Percentiles rank a stretch among this genome's conserved stretches.
Evolutionary conservation across 2,113 vertebrate genomes (phyloP).

Genomic region (Lagopus muta): DNA sequence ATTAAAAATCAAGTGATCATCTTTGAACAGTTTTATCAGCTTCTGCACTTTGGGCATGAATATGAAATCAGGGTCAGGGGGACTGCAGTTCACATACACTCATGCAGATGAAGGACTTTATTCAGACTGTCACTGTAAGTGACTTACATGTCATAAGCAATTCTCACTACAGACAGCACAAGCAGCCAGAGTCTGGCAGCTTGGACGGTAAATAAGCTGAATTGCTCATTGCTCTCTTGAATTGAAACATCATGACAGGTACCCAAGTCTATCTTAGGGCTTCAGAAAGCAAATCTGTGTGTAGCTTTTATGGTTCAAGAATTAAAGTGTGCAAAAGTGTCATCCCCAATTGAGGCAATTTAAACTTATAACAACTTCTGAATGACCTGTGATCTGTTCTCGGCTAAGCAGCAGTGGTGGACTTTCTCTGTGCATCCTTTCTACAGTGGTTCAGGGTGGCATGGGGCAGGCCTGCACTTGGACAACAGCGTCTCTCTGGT

Average conservation of each 20-base stretch:
- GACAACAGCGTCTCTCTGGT: accelerated
- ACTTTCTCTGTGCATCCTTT: background rate
- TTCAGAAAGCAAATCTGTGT: background rate
- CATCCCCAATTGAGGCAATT: background rate
- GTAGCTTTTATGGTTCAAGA: background rate
- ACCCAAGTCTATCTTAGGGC: background rate
- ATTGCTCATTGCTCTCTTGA: constrained; percentile 42
- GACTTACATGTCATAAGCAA: constrained; percentile 59
- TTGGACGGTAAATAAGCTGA: constrained; percentile 48
- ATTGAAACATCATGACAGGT: constrained; percentile 49
- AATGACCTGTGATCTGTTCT: background rate
- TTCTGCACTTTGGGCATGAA: background rate
- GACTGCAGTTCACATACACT: background rate
- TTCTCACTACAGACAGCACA: constrained; percentile 36
- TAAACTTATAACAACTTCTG: background rate
- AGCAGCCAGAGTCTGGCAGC: constrained; percentile 53
- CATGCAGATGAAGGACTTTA: constrained; percentile 21
- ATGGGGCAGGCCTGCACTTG: background rate
- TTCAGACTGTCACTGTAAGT: constrained; percentile 47
- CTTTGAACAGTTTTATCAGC: background rate
- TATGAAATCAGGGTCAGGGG: background rate
- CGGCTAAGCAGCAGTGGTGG: background rate
- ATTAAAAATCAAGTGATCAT: background rate
- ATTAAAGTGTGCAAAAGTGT: constrained; percentile 2
- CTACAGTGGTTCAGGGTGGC: background rate